phyloP scores from a whole-genome alignment of 2,888 invertebrate species.

The Netelia inedita region DNA sequence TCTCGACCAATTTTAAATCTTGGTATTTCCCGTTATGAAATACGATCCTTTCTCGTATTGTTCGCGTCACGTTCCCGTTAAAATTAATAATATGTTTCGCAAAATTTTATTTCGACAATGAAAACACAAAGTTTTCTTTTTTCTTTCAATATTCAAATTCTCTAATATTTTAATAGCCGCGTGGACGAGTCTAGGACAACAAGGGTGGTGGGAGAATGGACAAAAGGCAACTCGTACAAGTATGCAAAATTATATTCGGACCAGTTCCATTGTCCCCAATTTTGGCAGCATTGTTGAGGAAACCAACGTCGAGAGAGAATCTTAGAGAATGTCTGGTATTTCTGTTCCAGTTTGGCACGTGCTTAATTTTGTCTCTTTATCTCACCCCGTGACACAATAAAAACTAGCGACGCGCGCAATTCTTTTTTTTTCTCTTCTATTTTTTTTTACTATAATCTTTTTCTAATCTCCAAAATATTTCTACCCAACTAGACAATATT shows the following conservation, averaged over 20 bases:
- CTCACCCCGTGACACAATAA: conserved; percentile 38
- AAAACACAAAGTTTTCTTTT: no score
- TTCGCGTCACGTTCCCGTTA: conserved; percentile 7
- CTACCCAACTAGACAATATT: neutral
- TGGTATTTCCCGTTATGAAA: conserved; percentile 7
- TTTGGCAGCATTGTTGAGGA: conserved; percentile 33
- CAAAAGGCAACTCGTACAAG: conserved; percentile 27
- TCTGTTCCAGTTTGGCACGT: conserved; percentile 61
- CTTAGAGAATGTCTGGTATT: conserved; percentile 49
- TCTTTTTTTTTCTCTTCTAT: conserved; percentile 3
- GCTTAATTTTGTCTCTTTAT: conserved; percentile 33
- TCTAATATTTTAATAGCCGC: conserved; percentile 4
- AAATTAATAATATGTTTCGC: neutral
- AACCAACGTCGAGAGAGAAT: conserved; percentile 54
- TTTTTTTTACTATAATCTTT: conserved; percentile 26
- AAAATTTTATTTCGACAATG: no score
- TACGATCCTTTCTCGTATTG: neutral
- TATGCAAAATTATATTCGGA: conserved; percentile 60
- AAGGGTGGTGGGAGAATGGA: neutral
- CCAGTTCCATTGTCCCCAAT: conserved; percentile 43
- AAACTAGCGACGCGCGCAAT: conserved; percentile 20
- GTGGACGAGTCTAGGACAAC: conserved; percentile 27
- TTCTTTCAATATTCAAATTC: conserved; percentile 4
- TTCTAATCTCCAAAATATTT: conserved; percentile 53
- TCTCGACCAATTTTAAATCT: conserved; percentile 22